Percentiles rank a stretch among this genome's conserved stretches.
These are phyloP conservation scores for Grallaria varia DNA, from an alignment of 2,113 vertebrate species.

Conservation along the genomic window DNA sequence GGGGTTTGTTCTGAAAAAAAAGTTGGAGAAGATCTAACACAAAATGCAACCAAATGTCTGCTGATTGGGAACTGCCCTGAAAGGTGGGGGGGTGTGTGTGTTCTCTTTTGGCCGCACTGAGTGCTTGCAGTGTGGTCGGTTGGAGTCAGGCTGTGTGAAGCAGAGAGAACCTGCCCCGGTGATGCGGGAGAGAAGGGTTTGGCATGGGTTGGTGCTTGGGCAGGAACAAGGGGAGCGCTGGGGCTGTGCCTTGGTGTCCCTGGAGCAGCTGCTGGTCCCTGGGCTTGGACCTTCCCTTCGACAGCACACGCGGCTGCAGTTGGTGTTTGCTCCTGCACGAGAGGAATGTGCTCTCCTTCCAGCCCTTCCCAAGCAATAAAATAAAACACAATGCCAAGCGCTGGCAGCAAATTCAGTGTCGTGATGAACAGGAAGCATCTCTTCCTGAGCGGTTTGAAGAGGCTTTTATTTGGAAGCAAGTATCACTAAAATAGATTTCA, in stretches of 20 bases:
- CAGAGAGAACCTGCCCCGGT: background rate
- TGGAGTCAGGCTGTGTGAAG: no score
- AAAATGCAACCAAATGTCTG: accelerated
- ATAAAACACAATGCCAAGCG: background rate
- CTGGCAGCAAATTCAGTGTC: background rate
- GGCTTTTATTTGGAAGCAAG: background rate
- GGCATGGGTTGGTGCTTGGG: no score
- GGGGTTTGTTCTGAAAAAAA: background rate
- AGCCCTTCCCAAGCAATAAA: background rate
- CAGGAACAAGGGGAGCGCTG: no score
- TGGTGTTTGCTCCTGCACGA: background rate
- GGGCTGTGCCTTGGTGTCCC: background rate
- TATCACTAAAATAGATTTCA: background rate
- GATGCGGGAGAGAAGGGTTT: no score
- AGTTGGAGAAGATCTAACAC: background rate
- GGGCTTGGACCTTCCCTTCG: background rate
- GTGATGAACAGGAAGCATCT: background rate
- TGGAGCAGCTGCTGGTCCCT: background rate
- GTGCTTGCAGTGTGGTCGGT: background rate
- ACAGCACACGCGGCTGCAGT: background rate
- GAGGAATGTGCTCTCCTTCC: background rate
- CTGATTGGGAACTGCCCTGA: background rate
- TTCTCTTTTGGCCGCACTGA: background rate
- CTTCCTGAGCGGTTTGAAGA: background rate
- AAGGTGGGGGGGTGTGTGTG: no score